phyloP scores from a whole-genome alignment of 2,888 invertebrate species.

The Pammene aurita region DNA sequence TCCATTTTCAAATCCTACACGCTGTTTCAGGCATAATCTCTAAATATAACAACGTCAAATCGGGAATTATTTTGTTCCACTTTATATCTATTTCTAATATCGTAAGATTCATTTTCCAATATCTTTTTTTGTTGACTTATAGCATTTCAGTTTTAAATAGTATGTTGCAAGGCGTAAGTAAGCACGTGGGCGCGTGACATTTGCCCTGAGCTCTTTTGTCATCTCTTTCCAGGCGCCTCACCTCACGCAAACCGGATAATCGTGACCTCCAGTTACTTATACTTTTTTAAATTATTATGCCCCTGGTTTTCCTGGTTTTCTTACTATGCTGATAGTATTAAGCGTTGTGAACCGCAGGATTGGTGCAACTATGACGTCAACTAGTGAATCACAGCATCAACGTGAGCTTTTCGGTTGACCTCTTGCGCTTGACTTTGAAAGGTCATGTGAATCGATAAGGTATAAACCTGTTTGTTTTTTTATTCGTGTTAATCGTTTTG shows the following conservation, averaged over 20 bases:
- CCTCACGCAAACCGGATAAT: not conserved
- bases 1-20: slow-evolving; percentile 65
- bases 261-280: not conserved
- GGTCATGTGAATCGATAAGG: slow-evolving; percentile 29
- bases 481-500: slow-evolving; percentile 5
- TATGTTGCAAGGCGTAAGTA: slow-evolving; percentile 8
- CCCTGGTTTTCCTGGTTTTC: not conserved
- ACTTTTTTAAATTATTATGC: not conserved
- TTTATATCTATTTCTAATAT: not conserved
- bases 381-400: slow-evolving; percentile 55
- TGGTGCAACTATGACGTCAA: slow-evolving; percentile 69
- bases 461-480: slow-evolving; percentile 18
- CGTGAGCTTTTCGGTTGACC: slow-evolving; percentile 37
- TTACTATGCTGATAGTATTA: not conserved
- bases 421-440: slow-evolving; percentile 35
- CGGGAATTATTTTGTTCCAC: not conserved
- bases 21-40: slow-evolving; percentile 32
- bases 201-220: slow-evolving; percentile 56
- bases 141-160: not conserved
- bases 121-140: not conserved
- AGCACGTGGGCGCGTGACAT: slow-evolving; percentile 75
- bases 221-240: not conserved
- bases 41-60: slow-evolving; percentile 1
- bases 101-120: not conserved
- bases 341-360: not conserved